Evolutionary conservation across 2,888 invertebrate species (phyloP), one percentile per base, ranked within the genome.

Genomic region (Camptogramma bilineatum): DNA sequence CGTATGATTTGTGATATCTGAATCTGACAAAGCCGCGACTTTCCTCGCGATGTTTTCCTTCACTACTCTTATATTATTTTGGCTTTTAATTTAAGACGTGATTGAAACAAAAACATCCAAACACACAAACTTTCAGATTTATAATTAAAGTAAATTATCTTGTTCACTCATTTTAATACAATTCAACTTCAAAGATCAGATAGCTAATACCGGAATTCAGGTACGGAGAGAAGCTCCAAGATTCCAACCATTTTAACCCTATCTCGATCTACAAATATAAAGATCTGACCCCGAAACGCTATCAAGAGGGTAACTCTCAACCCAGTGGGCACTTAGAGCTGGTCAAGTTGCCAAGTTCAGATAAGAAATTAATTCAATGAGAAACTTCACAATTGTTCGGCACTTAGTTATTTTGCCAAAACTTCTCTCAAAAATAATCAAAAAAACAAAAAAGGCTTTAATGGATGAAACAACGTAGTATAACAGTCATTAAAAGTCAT

Each of bases 391-490:
- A 64, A 62, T 57, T 52, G 67, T 54, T 52, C 18, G 47, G 62
- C 66, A 69, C 60, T 68, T 66, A 69, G 55, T 47, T n/a, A n/a
- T n/a, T n/a, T n/a, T n/a, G 34, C 13, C 34, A 39, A 39, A 39
- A 39, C 34, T 69, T 70, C 70, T 70, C 66, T n/a, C n/a, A n/a
- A n/a, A n/a, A n/a, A n/a, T n/a, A n/a, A n/a, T n/a, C n/a, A n/a
- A n/a, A n/a, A n/a, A n/a, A n/a, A n/a, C n/a, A n/a, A n/a, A n/a
- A 67, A 68, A 69, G 70, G 66, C 68, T 64, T 62, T 70, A 64
- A 61, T 59, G 56, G 62, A 66, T 57, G 66, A 55, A 62, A 64
- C 54, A 63, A 10, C 13, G 4, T 13, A 28, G 28, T 8, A 8
- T 24, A 4, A 28, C 28, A 5, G 8, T 3, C 1, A 28, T 28